These are phyloP conservation scores for Natator depressus DNA, from an alignment of 2,113 vertebrate species.

Conservation along the genomic window DNA sequence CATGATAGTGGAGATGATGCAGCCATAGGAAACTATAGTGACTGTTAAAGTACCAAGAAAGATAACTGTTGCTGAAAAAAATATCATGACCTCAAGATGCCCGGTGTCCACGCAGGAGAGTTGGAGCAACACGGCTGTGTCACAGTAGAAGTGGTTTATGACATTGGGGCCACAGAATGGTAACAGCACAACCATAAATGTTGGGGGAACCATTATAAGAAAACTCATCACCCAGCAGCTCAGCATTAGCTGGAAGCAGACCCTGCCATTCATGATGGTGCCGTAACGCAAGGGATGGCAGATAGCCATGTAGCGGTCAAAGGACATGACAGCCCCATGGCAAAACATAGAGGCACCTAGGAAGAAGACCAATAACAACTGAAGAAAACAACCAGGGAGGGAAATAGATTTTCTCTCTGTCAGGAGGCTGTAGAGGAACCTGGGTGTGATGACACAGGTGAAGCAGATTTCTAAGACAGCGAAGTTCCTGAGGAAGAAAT, in stretches of 20 bases:
- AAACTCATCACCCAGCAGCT: constrained; percentile 26
- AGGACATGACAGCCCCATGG: constrained; percentile 38
- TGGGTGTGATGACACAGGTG: constrained; percentile 30
- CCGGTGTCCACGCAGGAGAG: not conserved
- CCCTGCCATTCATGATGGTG: not conserved
- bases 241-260: constrained; percentile 3
- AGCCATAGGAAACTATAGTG: not conserved
- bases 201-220: not conserved
- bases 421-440: constrained; percentile 32
- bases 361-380: constrained; percentile 38
- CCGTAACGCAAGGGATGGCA: constrained; percentile 47
- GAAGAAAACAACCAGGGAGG: constrained; percentile 30
- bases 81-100: not conserved
- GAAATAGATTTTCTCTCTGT: constrained; percentile 2
- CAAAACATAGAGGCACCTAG: constrained; percentile 12
- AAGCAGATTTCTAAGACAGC: constrained; percentile 46
- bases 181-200: not conserved
- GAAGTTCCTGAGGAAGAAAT: constrained; percentile 61
- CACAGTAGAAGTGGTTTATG: constrained; percentile 36
- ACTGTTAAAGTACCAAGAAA: not conserved
- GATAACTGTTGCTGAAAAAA: not conserved
- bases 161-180: constrained; percentile 42
- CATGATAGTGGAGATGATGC: not conserved
- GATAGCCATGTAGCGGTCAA: constrained; percentile 45
- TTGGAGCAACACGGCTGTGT: not conserved